These are phyloP conservation scores for Nephrotoma appendiculata DNA, from an alignment of 2,888 invertebrate genomes.

Conservation along the genomic window DNA sequence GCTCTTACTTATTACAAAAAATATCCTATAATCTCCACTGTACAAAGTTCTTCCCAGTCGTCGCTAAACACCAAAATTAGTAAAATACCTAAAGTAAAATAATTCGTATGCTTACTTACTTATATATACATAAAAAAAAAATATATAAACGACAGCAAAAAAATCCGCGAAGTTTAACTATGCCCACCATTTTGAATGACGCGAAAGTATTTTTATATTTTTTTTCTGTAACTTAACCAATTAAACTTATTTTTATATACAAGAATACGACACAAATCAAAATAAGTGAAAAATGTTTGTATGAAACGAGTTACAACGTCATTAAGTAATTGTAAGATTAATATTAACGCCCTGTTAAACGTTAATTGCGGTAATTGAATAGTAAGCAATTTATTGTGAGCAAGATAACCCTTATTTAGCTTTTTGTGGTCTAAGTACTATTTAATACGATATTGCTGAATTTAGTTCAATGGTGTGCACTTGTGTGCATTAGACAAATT, in stretches of 20 bases:
- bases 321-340: neutral
- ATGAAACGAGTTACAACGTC: neutral
- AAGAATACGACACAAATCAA: neutral
- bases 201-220: neutral
- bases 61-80: neutral
- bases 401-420: neutral
- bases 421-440: no score
- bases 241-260: neutral
- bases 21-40: neutral
- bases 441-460: no score
- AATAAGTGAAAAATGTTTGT: neutral
- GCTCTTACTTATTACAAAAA: no score
- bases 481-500: neutral
- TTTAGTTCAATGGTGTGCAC: neutral
- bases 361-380: neutral
- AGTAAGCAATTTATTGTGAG: neutral
- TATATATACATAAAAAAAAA: neutral
- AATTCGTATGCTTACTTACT: neutral
- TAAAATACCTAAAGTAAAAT: neutral
- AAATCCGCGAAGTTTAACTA: neutral
- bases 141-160: neutral
- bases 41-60: neutral
- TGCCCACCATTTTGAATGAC: neutral
- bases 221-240: neutral
- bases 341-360: neutral